phyloP scores from a whole-genome alignment of 2,113 vertebrate species.

The Psettodes erumei region DNA sequence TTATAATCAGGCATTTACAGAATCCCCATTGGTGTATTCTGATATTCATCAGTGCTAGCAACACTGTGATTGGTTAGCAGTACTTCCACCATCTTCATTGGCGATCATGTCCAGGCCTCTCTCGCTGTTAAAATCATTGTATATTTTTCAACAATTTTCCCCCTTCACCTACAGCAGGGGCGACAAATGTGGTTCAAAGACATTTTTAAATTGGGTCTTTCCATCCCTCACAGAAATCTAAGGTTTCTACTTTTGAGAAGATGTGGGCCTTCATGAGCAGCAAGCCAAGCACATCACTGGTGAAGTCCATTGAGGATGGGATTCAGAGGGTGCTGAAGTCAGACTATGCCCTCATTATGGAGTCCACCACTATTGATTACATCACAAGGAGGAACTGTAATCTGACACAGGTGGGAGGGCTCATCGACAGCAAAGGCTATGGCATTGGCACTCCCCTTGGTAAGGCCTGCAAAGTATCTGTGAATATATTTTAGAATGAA shows the following conservation, averaged over 20 bases:
- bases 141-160: conserved; percentile 25
- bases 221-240: conserved; percentile 90
- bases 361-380: conserved; percentile 97
- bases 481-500: neutral
- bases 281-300: conserved; percentile 90
- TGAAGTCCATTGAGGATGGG: conserved; percentile 97
- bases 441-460: conserved; percentile 98
- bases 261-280: conserved; percentile 99
- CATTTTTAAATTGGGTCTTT: conserved; percentile 4
- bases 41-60: conserved; percentile 17
- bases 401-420: conserved; percentile 95
- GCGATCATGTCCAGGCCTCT: conserved; percentile 17
- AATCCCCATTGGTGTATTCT: conserved; percentile 35
- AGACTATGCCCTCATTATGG: conserved; percentile 96
- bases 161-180: conserved; percentile 24
- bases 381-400: conserved; percentile 97
- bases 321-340: conserved; percentile 95
- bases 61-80: conserved; percentile 63
- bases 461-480: conserved; percentile 72
- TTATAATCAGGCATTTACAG: conserved; percentile 6
- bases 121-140: conserved; percentile 18
- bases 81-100: conserved; percentile 43
- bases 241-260: conserved; percentile 98
- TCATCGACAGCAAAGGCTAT: conserved; percentile 97
- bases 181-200: conserved; percentile 40